These are phyloP conservation scores for Lindbergichthys nudifrons DNA, from an alignment of 2,797 vertebrate genomes.

Conservation along the genomic window DNA sequence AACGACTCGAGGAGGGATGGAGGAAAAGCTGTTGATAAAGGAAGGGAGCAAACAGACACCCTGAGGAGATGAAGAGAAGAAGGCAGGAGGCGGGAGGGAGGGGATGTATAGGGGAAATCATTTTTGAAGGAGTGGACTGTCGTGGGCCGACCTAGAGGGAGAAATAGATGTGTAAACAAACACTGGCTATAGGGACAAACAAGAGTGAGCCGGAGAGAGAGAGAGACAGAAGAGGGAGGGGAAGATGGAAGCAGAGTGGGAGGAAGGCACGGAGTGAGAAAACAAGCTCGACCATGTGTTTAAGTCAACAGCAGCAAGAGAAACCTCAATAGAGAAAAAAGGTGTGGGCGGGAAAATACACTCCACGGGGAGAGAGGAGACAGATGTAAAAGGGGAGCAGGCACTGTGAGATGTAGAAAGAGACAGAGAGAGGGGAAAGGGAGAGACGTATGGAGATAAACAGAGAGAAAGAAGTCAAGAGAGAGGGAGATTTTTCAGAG, in stretches of 20 bases:
- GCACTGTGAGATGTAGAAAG: constrained; percentile 45
- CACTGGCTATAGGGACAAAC: constrained; percentile 67
- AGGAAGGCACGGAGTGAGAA: constrained; percentile 73
- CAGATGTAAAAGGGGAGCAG: constrained; percentile 64
- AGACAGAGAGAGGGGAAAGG: constrained; percentile 36
- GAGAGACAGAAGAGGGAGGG: constrained; percentile 37
- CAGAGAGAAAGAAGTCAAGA: constrained; percentile 22
- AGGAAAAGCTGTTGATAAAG: constrained; percentile 63
- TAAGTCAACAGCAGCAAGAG: constrained; percentile 78
- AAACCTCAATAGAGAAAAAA: constrained; percentile 76
- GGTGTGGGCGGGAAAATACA: constrained; percentile 75
- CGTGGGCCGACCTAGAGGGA: constrained; percentile 58
- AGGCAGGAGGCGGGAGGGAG: constrained; percentile 37
- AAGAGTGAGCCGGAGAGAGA: constrained; percentile 41
- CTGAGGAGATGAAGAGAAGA: constrained; percentile 60
- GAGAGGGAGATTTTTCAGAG: constrained; percentile 34
- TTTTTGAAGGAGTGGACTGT: constrained; percentile 71
- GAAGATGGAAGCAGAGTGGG: constrained; percentile 66
- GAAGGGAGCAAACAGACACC: constrained; percentile 58
- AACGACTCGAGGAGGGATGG: constrained; percentile 49
- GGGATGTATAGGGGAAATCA: constrained; percentile 66
- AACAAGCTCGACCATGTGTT: constrained; percentile 80
- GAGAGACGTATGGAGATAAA: constrained; percentile 16
- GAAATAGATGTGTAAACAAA: constrained; percentile 78
- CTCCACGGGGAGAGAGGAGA: constrained; percentile 70